Evolutionary conservation across 1,140 invertebrate genomes (phyloP).

Genomic region (Melanaphis sacchari): DNA sequence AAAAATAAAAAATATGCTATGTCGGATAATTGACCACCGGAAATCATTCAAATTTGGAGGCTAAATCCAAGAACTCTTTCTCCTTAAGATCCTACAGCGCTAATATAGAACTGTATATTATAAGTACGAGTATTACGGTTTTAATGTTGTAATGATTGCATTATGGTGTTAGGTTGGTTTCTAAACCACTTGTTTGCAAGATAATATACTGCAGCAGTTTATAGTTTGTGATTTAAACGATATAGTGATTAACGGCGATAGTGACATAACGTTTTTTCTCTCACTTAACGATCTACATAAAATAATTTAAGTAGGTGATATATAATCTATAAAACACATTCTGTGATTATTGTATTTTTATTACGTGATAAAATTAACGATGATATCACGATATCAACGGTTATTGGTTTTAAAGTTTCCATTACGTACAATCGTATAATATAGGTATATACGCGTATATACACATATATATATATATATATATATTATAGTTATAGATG

Average conservation of each 20-base stretch:
- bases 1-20: neutral
- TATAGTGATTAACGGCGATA: neutral
- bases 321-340: neutral
- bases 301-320: neutral
- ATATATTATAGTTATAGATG: neutral
- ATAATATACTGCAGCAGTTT: neutral
- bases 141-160: neutral
- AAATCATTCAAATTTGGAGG: neutral
- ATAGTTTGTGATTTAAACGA: neutral
- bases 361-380: neutral
- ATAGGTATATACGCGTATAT: neutral
- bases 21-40: neutral
- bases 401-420: neutral
- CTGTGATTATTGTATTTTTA: neutral
- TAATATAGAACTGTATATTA: no score
- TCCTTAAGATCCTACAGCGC: no score
- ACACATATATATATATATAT: no score
- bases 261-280: neutral
- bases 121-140: neutral
- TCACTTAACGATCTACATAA: neutral
- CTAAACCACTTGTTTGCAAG: neutral
- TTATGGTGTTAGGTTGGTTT: neutral
- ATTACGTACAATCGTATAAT: neutral
- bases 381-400: neutral
- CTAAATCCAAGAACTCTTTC: no score